Evolutionary conservation across 2,888 invertebrate species (phyloP).

Genomic region (Sminthurides aquaticus): DNA sequence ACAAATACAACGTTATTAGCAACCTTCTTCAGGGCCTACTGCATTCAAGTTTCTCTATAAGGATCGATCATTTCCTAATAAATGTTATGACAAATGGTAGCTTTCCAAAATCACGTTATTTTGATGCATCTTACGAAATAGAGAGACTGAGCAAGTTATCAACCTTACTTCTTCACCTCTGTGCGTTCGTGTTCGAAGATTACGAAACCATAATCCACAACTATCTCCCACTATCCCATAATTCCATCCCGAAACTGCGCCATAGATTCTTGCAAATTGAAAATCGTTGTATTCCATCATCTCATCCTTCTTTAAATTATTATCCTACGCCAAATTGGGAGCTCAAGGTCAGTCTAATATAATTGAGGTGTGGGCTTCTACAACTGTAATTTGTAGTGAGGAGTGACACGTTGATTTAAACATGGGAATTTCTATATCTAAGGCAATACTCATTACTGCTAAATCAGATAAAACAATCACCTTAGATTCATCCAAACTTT

Average conservation of each 20-base stretch:
- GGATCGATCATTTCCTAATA: neutral
- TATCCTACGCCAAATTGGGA: neutral
- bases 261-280: neutral
- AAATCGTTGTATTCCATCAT: neutral
- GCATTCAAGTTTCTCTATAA: neutral
- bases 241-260: neutral
- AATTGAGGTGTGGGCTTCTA: too few relatives aligned
- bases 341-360: neutral
- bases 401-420: too few relatives aligned
- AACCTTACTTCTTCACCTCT: neutral
- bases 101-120: slow-evolving; percentile 3
- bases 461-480: too few relatives aligned
- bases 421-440: too few relatives aligned
- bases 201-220: neutral
- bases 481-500: too few relatives aligned
- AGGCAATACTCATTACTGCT: too few relatives aligned
- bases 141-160: neutral
- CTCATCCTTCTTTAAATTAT: neutral
- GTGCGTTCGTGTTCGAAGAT: neutral
- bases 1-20: neutral
- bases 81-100: slow-evolving; percentile 7
- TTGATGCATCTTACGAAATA: too few relatives aligned
- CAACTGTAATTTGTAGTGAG: too few relatives aligned
- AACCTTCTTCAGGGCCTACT: neutral
- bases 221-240: too few relatives aligned